Evolutionary conservation across 2,113 vertebrate genomes (phyloP), one percentile per base, ranked within the genome.

Genomic region (Hippocampus zosterae): DNA sequence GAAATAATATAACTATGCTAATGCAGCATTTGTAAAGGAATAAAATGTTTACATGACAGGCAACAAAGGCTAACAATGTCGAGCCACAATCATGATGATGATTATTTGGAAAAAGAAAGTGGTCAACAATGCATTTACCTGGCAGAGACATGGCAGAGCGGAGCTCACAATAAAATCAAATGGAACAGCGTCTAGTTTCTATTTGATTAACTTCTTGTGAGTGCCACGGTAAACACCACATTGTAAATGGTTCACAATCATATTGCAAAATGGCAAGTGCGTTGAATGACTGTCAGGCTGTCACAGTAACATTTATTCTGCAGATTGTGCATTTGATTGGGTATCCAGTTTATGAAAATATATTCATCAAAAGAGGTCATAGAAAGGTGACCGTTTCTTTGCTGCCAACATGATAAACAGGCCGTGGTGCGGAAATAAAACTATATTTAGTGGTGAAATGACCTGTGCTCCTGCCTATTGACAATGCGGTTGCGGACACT

Each of bases 401-500:
- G 75, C 33, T 15, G 12, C 15, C 57, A 57, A 64, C 67, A 70
- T 71, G 75, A 84, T 73, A 50, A 64, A 67, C 15, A 53, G 67
- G 37, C 75, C 27, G 61, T 69, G 37, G 56, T 48, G 71, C 42
- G 71, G 76, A 77, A 87, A 82, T 69, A 71, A 75, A 72, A 75
- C 70, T 71, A 62, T 78, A 73, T 86, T 85, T 82, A 80, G 70
- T 70, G 52, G 41, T 69, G 76, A 81, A 86, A 84, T 75, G 67
- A 84, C 81, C 84, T 81, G 76, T 56, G 70, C 62, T 79, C 68
- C 68, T 76, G 72, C 73, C 76, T 76, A 61, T 78, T 62, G 65
- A 67, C 52, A 80, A 78, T 70, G 77, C 70, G 74, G 67, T 74
- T 72, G 74, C 70, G 57, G 66, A 67, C 76, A 64, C 29, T 60